Evolutionary conservation across 2,888 invertebrate genomes (phyloP).

Genomic region (Conops quadrifasciatus): DNA sequence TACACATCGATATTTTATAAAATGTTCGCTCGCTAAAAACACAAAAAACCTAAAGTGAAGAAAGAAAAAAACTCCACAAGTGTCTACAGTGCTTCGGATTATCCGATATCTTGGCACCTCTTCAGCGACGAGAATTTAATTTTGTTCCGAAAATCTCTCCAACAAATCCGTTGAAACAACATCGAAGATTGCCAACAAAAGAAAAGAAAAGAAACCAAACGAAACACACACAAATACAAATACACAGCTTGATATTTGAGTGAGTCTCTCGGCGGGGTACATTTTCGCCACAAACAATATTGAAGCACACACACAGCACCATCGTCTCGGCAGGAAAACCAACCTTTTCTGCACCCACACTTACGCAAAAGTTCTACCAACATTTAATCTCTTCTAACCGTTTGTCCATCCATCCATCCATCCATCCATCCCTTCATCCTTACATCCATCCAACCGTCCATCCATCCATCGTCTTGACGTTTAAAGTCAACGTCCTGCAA

Average conservation of each 20-base stretch:
- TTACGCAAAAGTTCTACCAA: neutral
- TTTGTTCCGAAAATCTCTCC: no score
- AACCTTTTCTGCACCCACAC: neutral
- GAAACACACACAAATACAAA: no score
- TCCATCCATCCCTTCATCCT: neutral
- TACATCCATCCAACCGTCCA: neutral
- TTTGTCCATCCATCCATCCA: neutral
- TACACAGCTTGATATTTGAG: no score
- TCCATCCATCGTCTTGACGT: conserved; percentile 26
- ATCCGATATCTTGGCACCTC: no score
- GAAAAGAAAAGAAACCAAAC: no score
- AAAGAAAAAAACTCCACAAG: neutral
- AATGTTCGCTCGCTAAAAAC: neutral
- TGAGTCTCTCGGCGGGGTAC: neutral
- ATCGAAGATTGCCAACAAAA: neutral
- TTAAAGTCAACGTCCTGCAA: conserved; percentile 44
- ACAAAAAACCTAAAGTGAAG: neutral
- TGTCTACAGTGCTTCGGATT: no score
- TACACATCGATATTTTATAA: neutral
- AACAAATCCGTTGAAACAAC: neutral
- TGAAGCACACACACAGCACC: neutral
- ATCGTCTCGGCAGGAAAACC: neutral
- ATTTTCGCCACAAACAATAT: neutral
- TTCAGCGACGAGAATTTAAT: no score
- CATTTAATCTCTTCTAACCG: neutral